These are phyloP conservation scores for Muscicapa comitata DNA, from an alignment of 2,797 vertebrate species.

Conservation along the genomic window DNA sequence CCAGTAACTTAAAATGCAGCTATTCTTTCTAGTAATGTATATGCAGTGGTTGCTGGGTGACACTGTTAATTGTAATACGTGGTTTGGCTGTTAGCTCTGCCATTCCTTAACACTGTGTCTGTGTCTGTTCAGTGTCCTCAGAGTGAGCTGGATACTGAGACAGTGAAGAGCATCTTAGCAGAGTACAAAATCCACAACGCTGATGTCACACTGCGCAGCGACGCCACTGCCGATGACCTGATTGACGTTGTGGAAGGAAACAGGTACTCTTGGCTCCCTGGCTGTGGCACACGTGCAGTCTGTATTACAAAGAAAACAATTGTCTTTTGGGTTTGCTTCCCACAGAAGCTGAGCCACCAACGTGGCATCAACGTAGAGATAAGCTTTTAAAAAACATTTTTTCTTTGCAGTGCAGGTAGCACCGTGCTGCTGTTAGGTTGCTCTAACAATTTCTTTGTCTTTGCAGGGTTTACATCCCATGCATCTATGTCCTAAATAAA, in stretches of 20 bases:
- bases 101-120: not conserved
- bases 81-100: not conserved
- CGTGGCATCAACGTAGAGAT: not conserved
- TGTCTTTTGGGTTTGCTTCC: not conserved
- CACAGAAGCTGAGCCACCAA: not conserved
- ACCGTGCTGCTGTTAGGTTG: not conserved
- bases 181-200: conserved; percentile 99
- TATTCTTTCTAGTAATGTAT: not conserved
- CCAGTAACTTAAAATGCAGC: not conserved
- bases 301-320: not conserved
- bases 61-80: not conserved
- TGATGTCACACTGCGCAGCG: conserved; percentile 92
- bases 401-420: not conserved
- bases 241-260: conserved; percentile 99
- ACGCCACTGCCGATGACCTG: conserved; percentile 94
- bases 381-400: not conserved
- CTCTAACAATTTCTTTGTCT: not conserved
- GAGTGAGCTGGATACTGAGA: conserved; percentile 89
- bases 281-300: not conserved
- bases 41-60: not conserved
- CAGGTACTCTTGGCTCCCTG: conserved; percentile 75
- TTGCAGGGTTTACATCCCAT: conserved; percentile 93
- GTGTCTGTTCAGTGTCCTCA: conserved; percentile 82
- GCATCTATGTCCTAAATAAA: conserved; percentile 98
- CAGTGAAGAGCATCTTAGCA: conserved; percentile 93